Percentiles rank a stretch among this genome's conserved stretches.
These are phyloP conservation scores for Hippoglossus stenolepis DNA, from an alignment of 2,113 vertebrate genomes.

Conservation along the genomic window DNA sequence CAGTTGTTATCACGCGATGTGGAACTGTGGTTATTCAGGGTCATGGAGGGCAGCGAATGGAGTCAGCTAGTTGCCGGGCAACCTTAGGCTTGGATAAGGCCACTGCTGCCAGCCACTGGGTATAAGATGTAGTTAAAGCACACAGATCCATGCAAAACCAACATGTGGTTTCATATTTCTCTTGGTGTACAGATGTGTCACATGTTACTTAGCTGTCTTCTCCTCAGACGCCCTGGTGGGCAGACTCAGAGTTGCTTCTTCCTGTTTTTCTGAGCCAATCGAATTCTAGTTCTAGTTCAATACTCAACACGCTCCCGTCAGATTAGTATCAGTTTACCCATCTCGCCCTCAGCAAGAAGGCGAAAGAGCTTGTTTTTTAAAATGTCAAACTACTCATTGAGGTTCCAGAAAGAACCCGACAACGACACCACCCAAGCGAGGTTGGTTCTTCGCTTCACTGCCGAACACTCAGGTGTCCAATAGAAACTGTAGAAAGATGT, in stretches of 20 bases:
- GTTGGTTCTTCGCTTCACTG: too few species aligned
- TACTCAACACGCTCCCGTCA: neutral
- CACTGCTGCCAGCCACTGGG: neutral
- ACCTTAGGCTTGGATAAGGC: neutral
- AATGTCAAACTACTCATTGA: neutral
- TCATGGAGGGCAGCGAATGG: neutral
- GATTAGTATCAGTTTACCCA: neutral
- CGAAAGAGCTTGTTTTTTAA: neutral
- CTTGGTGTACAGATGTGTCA: too few species aligned
- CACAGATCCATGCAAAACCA: neutral
- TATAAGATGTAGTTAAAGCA: conserved; percentile 7
- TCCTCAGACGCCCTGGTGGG: too few species aligned
- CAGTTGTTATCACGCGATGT: neutral
- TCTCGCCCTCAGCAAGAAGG: neutral
- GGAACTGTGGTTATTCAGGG: neutral
- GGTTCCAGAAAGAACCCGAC: too few species aligned
- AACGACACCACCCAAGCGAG: too few species aligned
- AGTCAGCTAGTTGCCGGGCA: conserved; percentile 15
- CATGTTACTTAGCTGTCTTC: too few species aligned
- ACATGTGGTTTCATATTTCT: too few species aligned
- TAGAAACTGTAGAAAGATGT: too few species aligned
- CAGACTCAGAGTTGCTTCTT: too few species aligned
- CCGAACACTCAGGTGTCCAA: too few species aligned
- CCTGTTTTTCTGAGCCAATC: too few species aligned
- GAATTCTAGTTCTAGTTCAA: neutral